Conservation (phyloP, 23 tunicate genomes). For the Styela clava region DNA sequence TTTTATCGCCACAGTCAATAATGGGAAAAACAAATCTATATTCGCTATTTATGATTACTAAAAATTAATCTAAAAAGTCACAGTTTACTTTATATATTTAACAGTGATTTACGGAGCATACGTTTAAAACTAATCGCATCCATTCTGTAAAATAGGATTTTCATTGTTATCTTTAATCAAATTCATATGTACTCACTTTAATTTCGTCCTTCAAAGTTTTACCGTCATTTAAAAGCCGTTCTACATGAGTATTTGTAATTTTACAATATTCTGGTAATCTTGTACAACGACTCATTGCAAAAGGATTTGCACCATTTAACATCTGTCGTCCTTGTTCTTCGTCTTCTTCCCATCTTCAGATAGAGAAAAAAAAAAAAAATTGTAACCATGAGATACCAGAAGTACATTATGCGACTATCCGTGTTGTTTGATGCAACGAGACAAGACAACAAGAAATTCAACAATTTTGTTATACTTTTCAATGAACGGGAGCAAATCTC, state of each 20-base stretch:
- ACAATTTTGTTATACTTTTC: slow-evolving; percentile 3
- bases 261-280: slow-evolving; percentile 31
- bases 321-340: slow-evolving; percentile 54
- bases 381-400: not conserved
- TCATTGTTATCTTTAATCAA: too few species aligned
- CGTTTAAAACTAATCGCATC: too few species aligned
- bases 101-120: too few species aligned
- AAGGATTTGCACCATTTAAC: slow-evolving; percentile 42
- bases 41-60: too few species aligned
- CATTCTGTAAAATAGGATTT: too few species aligned
- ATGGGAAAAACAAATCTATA: too few species aligned
- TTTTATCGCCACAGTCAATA: too few species aligned
- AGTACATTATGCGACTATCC: not conserved
- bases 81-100: too few species aligned
- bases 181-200: slow-evolving; percentile 1
- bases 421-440: not conserved
- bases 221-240: slow-evolving; percentile 7
- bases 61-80: too few species aligned
- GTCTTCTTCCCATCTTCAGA: slow-evolving; percentile 52
- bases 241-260: slow-evolving; percentile 26
- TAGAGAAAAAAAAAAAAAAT: too few species aligned
- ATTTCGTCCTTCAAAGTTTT: slow-evolving; percentile 22
- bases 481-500: slow-evolving; percentile 2
- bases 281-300: slow-evolving; percentile 22
- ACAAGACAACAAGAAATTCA: too few species aligned